Base-by-base conservation (phyloP, 1,140 invertebrate genomes). In the Streblospio benedicti region DNA sequence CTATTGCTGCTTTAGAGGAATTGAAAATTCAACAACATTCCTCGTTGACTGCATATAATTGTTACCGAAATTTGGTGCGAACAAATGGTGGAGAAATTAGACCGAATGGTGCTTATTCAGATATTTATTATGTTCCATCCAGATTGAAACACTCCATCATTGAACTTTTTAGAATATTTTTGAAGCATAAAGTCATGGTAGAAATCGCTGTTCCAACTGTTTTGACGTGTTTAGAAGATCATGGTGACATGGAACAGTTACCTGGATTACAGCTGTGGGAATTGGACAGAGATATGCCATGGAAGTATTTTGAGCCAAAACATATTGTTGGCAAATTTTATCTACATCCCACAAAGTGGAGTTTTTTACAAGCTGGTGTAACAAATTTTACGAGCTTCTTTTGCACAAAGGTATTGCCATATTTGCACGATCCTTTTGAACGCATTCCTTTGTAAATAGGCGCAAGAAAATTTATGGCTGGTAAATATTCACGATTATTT, bases 171-270 rank as follows among this genome's bases (percentile, higher is more conserved):
- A n/a, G 31, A 2, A 20, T 57, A 38, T 61, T 61, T 53, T 32
- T 61, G 6, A 16, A 30, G 12, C 25, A 56, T 2, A 44, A 43
- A 43, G 41, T 61, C 2, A 57, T 61, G 12, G 12, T 61, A 23
- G 60, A 61, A 44, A 59, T 58, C 20, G 60, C 53, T 45, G 43
- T 61, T 45, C 60, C 60, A 5, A 58, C 38, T 6, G 33, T 57
- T 14, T 20, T 61, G 9, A n/a, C 28, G 2, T 57, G 60, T 20
- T 45, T 61, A 27, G 43, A 25, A 23, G 9, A 25, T 12, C 43
- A 28, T 31, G 53, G 45, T 4, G 52, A 61, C 23, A 38, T 61
- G 16, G 12, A 6, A 27, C 14, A 33, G 27, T n/a, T 61, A 16
- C 4, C 1, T 2, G 59, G 59, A 14, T 14, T 38, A 16, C 35